These are phyloP conservation scores for Macropis europaea DNA, from an alignment of 2,888 invertebrate species.

Conservation along the genomic window DNA sequence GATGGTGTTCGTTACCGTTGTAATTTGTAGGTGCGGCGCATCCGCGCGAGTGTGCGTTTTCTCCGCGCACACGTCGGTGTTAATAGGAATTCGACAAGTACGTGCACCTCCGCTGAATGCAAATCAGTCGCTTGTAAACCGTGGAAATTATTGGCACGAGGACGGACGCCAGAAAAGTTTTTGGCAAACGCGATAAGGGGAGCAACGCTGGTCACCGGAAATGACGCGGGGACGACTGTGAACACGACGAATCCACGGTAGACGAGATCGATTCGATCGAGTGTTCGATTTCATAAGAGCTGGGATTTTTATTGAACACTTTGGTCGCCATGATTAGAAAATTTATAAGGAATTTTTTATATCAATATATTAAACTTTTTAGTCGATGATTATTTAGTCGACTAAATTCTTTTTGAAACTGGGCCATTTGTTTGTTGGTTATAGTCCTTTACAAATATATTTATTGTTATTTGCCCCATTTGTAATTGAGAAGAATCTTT, in stretches of 20 bases:
- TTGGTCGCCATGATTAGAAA: too few relatives aligned
- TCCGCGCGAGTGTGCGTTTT: constrained; percentile 5
- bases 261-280: constrained; percentile 17
- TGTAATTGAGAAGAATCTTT: too few relatives aligned
- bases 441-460: too few relatives aligned
- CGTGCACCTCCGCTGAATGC: constrained; percentile 23
- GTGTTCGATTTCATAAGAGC: too few relatives aligned
- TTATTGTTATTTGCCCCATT: too few relatives aligned
- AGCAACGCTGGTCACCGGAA: constrained; percentile 15
- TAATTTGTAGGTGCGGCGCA: constrained; percentile 15
- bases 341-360: too few relatives aligned
- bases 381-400: too few relatives aligned
- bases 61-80: constrained; percentile 11
- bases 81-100: constrained; percentile 53
- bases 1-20: constrained; percentile 19
- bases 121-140: constrained; percentile 36
- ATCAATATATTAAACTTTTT: too few relatives aligned
- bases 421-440: too few relatives aligned
- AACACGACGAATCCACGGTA: constrained; percentile 8
- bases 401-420: too few relatives aligned
- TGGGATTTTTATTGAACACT: too few relatives aligned
- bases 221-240: constrained; percentile 2
- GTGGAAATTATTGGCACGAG: constrained; percentile 13
- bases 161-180: constrained; percentile 37
- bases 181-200: constrained; percentile 13